Conservation (phyloP, 1,140 invertebrate genomes). For the Drosophila murphyi region DNA sequence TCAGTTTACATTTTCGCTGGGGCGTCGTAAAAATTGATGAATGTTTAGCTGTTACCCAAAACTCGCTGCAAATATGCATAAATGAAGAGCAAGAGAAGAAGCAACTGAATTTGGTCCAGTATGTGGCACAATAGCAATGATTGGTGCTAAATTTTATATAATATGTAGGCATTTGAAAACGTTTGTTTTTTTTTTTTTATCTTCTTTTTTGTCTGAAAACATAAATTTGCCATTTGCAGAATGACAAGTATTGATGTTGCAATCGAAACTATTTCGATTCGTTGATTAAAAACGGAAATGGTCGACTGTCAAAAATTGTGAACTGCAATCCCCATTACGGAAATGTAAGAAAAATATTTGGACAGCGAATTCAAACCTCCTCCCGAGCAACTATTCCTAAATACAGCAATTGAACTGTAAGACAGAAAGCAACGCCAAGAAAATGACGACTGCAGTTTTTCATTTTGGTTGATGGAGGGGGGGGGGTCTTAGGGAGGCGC, state of each 20-base stretch:
- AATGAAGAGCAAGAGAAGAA: slow-evolving; percentile 3
- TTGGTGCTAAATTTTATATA: slow-evolving; percentile 72
- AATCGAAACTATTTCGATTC: slow-evolving; percentile 64
- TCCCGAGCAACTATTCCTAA: not conserved
- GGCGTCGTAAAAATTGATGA: slow-evolving; percentile 79
- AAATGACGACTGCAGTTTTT: slow-evolving; percentile 72
- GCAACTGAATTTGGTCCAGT: slow-evolving; percentile 16
- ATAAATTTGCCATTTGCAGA: slow-evolving; percentile 38
- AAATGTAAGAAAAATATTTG: slow-evolving; percentile 57
- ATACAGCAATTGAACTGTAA: slow-evolving; percentile 69
- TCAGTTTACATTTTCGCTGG: slow-evolving; percentile 57
- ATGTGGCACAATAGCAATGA: slow-evolving; percentile 58
- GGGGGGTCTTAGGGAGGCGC: not conserved
- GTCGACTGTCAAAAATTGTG: slow-evolving; percentile 42
- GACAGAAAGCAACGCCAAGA: slow-evolving; percentile 70
- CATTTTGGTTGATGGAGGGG: slow-evolving; percentile 37
- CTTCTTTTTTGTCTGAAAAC: not conserved
- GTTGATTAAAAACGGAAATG: slow-evolving; percentile 53
- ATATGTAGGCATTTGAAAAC: slow-evolving; percentile 47
- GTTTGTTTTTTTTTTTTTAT: slow-evolving; percentile 27
- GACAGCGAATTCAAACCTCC: slow-evolving; percentile 15
- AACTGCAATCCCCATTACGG: slow-evolving; percentile 29
- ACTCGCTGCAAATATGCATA: slow-evolving; percentile 10
- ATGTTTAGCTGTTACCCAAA: slow-evolving; percentile 38
- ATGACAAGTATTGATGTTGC: slow-evolving; percentile 76